Percentiles rank a stretch among this genome's conserved stretches.
phyloP scores from a whole-genome alignment of 2,797 vertebrate species.

The Gouania willdenowi region DNA sequence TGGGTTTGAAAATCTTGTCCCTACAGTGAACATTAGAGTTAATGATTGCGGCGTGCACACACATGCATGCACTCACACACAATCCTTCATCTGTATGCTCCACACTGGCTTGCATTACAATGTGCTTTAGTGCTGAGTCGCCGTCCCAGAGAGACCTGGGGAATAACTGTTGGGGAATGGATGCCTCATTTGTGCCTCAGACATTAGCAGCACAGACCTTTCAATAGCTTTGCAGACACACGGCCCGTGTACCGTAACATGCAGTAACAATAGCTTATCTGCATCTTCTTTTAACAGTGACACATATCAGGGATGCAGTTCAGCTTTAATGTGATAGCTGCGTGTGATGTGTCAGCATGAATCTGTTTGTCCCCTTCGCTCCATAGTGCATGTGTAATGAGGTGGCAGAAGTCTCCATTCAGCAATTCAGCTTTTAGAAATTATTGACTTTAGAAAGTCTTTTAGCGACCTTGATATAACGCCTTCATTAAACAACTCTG shows the following conservation, averaged over 20 bases:
- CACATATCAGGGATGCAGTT: slow-evolving; percentile 18
- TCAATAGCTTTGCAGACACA: slow-evolving; percentile 1
- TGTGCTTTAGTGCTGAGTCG: slow-evolving; percentile 60
- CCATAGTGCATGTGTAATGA: slow-evolving; percentile 67
- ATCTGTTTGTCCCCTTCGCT: slow-evolving; percentile 54
- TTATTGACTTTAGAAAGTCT: slow-evolving; percentile 71
- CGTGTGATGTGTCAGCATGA: slow-evolving; percentile 54
- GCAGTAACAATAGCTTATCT: slow-evolving; percentile 53
- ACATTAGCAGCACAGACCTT: slow-evolving; percentile 1
- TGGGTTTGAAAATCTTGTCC: too few relatives aligned
- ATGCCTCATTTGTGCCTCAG: slow-evolving; percentile 48
- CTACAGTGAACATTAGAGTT: too few relatives aligned
- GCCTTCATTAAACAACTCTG: slow-evolving; percentile 50
- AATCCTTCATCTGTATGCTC: slow-evolving; percentile 40
- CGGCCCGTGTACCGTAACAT: not conserved
- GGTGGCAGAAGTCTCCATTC: slow-evolving; percentile 65
- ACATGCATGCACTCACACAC: slow-evolving; percentile 3
- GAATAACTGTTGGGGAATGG: slow-evolving; percentile 29
- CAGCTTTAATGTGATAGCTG: slow-evolving; percentile 45
- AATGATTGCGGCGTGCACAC: too few relatives aligned
- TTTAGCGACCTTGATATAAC: slow-evolving; percentile 72
- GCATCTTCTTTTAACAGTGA: slow-evolving; percentile 29
- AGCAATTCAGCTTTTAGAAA: slow-evolving; percentile 69
- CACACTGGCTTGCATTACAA: slow-evolving; percentile 37
- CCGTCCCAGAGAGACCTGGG: slow-evolving; percentile 47